Base-by-base conservation (phyloP, 37 sponge, comb jelly and placozoan species). In the Chondrosia reniformis region DNA sequence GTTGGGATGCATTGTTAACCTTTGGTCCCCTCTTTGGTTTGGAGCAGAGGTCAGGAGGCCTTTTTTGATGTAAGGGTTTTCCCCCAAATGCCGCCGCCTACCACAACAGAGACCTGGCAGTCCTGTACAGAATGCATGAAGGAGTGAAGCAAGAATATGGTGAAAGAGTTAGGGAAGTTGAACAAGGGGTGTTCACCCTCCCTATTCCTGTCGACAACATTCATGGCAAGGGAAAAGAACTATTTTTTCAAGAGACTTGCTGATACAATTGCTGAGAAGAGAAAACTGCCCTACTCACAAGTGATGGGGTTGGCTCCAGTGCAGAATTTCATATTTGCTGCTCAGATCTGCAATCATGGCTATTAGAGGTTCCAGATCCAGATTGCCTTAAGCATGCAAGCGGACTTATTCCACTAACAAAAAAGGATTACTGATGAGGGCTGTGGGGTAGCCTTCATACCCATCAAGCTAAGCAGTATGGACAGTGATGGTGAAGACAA, bases 1-100 rank as follows among this genome's bases (percentile, higher is more conserved):
- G 79, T 62, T 78, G 79, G 72, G n/a, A 31, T 40, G 32, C 37
- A 1, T 44, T 69, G 72, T 34, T 25, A 31, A 69, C 5, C 42
- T 34, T 69, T 6, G 72, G 72, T 36, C 72, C 72, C 10, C 72
- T 39, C 43, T 69, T 69, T 69, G 72, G 72, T n/a, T 69, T 43
- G 44, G 24, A 36, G 39, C 72, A n/a, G n/a, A n/a, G 61, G 8
- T 30, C n/a, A 30, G 61, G 28, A 30, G 61, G 30, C 61, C 28
- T 59, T 59, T 59, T 59, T 13, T 25, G 28, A 7, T 7, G n/a
- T 19, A 59, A 30, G 61, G 61, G n/a, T 7, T 59, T 59, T 13
- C 28, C n/a, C 61, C 61, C 61, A 19, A 30, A 19, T 13, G 61
- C 61, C 61, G n/a, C 61, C 61, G n/a, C 61, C 8, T 59, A 59